Evolutionary conservation across 2,888 invertebrate species (phyloP).

Genomic region (Orthonevra nobilis): DNA sequence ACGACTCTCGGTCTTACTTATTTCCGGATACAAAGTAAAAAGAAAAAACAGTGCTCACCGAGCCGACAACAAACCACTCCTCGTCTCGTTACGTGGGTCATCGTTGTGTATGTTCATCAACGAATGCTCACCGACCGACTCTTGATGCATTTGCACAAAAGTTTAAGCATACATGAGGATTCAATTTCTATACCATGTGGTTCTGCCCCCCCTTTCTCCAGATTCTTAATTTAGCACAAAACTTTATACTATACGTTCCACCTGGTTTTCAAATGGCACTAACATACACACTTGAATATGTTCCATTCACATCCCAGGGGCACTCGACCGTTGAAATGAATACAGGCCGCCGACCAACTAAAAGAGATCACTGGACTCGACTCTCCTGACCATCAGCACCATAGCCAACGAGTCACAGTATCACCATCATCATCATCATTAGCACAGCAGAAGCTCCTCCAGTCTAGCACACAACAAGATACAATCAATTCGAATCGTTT

Average conservation of each 20-base stretch:
- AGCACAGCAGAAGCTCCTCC: slow-evolving; percentile 22
- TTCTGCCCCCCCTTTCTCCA: not conserved
- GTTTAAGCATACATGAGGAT: slow-evolving; percentile 54
- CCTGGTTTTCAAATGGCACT: slow-evolving; percentile 43
- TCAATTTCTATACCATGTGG: slow-evolving; percentile 25
- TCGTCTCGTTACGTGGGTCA: slow-evolving; percentile 60
- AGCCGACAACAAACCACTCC: slow-evolving; percentile 54
- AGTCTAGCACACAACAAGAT: not conserved
- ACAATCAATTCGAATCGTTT: slow-evolving; percentile 57
- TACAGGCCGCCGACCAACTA: slow-evolving; percentile 53
- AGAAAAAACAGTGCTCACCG: slow-evolving; percentile 20
- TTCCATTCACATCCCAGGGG: slow-evolving; percentile 50
- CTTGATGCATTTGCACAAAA: not conserved
- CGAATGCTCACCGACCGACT: not conserved
- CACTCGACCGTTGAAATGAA: slow-evolving; percentile 67
- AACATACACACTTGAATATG: slow-evolving; percentile 1
- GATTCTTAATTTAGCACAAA: slow-evolving; percentile 50
- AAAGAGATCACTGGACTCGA: slow-evolving; percentile 30
- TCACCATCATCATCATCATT: slow-evolving; percentile 19
- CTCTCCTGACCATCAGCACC: slow-evolving; percentile 21
- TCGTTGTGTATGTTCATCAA: not conserved
- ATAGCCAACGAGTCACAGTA: not conserved
- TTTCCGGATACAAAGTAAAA: slow-evolving; percentile 50
- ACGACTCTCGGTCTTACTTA: slow-evolving; percentile 37
- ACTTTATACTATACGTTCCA: slow-evolving; percentile 43